Evolutionary conservation across 2,888 invertebrate species (phyloP).

Genomic region (Eupithecia centaureata): DNA sequence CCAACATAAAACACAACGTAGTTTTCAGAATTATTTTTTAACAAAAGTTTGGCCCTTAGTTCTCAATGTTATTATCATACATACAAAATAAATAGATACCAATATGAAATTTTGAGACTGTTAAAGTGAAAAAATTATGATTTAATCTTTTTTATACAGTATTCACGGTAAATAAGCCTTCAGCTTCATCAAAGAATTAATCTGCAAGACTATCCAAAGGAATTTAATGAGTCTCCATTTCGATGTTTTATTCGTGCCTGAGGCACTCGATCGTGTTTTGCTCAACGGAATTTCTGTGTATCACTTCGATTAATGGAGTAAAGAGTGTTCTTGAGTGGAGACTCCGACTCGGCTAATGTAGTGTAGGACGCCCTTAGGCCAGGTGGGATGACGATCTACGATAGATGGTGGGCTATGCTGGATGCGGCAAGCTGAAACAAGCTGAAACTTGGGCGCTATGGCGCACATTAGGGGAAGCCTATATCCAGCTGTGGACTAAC

Average conservation of each 20-base stretch:
- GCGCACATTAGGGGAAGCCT: too few relatives aligned
- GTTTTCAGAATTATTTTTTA: background rate
- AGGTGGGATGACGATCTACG: too few relatives aligned
- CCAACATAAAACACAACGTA: background rate
- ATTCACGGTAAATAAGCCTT: background rate
- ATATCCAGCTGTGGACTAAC: too few relatives aligned
- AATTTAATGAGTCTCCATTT: constrained; percentile 62
- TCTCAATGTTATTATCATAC: background rate
- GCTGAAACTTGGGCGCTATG: too few relatives aligned
- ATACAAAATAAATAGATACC: background rate
- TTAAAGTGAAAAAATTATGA: too few relatives aligned
- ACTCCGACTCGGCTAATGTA: too few relatives aligned
- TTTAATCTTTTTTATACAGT: background rate
- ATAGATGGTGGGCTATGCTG: too few relatives aligned
- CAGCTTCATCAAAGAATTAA: constrained; percentile 46
- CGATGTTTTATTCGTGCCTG: constrained; percentile 46
- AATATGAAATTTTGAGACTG: background rate
- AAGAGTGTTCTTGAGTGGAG: too few relatives aligned
- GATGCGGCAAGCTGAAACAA: too few relatives aligned
- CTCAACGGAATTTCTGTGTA: constrained; percentile 45
- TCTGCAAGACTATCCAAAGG: constrained; percentile 54
- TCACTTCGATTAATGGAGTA: background rate
- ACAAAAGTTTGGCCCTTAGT: background rate
- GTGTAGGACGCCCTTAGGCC: too few relatives aligned
- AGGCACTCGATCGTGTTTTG: constrained; percentile 48